phyloP scores from a whole-genome alignment of 2,113 vertebrate genomes.

The Perca schrenkii region DNA sequence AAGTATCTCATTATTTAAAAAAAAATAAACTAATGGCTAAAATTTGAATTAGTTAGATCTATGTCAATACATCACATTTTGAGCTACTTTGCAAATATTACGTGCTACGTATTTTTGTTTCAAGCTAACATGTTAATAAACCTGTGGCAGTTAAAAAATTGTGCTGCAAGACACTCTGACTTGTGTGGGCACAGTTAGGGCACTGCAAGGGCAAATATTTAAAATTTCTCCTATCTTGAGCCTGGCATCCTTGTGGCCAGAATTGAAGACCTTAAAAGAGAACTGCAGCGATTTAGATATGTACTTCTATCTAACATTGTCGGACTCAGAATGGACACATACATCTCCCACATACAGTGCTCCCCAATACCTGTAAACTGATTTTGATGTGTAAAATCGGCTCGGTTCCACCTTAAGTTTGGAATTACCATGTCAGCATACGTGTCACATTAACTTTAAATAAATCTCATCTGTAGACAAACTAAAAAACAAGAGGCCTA shows the following conservation, averaged over 20 bases:
- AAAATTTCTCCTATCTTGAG: neutral
- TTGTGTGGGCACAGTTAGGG: no score
- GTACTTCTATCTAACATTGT: neutral
- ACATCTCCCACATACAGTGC: neutral
- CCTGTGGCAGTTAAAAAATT: neutral
- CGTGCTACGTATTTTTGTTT: neutral
- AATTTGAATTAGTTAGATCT: neutral
- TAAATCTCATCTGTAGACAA: neutral
- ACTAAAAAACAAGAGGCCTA: neutral
- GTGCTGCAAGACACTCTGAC: neutral
- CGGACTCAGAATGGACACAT: neutral
- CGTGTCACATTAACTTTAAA: neutral
- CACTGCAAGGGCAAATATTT: neutral
- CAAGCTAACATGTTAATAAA: neutral
- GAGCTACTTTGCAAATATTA: neutral
- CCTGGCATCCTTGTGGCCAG: neutral
- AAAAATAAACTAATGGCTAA: neutral
- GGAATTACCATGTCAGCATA: neutral
- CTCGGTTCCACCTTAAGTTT: neutral
- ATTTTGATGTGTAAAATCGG: neutral
- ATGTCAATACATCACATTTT: neutral
- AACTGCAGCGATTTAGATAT: neutral
- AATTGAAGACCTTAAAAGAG: neutral
- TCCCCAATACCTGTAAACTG: neutral
- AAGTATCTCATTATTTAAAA: neutral